These are phyloP conservation scores for Pristis pectinata DNA, from an alignment of 2,797 vertebrate genomes.

Conservation along the genomic window DNA sequence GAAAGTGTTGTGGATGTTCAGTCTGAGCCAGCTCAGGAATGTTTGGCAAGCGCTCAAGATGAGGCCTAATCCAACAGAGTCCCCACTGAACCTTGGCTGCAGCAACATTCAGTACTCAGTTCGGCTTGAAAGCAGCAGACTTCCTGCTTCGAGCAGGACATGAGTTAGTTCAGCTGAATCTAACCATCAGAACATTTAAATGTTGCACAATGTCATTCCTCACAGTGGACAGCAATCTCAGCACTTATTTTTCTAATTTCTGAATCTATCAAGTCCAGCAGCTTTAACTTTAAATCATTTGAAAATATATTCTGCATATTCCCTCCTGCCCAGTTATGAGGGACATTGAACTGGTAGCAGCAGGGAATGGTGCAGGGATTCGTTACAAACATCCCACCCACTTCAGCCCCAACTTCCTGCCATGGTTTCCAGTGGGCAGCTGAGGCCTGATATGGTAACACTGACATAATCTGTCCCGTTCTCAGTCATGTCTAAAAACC, in stretches of 20 bases:
- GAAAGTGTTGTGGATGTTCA: neutral
- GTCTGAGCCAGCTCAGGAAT: neutral
- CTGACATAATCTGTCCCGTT: neutral
- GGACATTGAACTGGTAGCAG: neutral
- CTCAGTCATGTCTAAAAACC: neutral
- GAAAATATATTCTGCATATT: neutral
- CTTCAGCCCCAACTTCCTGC: neutral
- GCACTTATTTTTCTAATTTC: neutral
- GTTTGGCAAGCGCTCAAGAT: neutral
- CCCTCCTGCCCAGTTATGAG: neutral
- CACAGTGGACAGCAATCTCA: neutral
- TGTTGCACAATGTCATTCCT: neutral
- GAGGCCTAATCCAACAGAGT: neutral
- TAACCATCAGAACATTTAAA: neutral
- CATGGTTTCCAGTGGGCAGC: neutral
- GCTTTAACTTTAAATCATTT: neutral
- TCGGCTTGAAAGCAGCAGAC: neutral
- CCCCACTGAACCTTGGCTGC: neutral
- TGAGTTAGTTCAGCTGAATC: neutral
- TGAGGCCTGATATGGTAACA: neutral
- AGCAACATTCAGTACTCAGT: neutral
- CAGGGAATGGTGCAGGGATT: neutral
- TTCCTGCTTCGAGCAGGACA: neutral
- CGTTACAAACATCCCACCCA: neutral
- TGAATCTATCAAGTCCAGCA: neutral